Conservation (phyloP, 2,888 invertebrate genomes). For the Cantharis rufa region DNA sequence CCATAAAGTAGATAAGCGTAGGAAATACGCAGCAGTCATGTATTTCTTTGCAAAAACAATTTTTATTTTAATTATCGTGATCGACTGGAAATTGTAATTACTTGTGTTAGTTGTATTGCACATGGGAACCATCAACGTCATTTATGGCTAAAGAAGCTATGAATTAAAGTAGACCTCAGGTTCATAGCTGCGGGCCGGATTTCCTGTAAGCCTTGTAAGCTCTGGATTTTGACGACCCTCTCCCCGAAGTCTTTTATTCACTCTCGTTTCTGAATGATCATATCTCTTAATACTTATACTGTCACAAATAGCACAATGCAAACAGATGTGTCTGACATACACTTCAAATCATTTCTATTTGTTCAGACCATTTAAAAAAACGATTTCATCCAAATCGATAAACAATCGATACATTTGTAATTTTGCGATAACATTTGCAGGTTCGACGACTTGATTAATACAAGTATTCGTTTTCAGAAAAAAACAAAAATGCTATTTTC, state of each 20-base stretch:
- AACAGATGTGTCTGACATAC: constrained; percentile 39
- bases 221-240: constrained; percentile 36
- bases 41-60: background rate
- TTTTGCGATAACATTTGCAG: background rate
- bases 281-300: constrained; percentile 36
- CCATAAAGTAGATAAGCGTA: background rate
- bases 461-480: no score
- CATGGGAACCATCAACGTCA: constrained; percentile 26
- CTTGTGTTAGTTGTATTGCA: constrained; percentile 9
- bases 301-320: constrained; percentile 36
- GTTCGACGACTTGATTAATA: no score
- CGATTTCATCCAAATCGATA: background rate
- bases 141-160: constrained; percentile 22
- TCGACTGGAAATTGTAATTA: background rate
- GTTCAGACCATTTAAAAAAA: background rate
- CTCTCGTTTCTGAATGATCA: constrained; percentile 27
- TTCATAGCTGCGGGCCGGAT: constrained; percentile 37
- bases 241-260: constrained; percentile 25
- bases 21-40: background rate
- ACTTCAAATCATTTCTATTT: background rate
- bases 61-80: background rate
- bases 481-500: no score
- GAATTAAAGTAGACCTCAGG: constrained; percentile 27
- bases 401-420: background rate
- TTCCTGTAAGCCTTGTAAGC: constrained; percentile 38